Percentiles rank a stretch among this genome's conserved stretches.
Evolutionary conservation across 2,888 invertebrate species (phyloP).

Genomic region (Gymnoscelis rufifasciata): DNA sequence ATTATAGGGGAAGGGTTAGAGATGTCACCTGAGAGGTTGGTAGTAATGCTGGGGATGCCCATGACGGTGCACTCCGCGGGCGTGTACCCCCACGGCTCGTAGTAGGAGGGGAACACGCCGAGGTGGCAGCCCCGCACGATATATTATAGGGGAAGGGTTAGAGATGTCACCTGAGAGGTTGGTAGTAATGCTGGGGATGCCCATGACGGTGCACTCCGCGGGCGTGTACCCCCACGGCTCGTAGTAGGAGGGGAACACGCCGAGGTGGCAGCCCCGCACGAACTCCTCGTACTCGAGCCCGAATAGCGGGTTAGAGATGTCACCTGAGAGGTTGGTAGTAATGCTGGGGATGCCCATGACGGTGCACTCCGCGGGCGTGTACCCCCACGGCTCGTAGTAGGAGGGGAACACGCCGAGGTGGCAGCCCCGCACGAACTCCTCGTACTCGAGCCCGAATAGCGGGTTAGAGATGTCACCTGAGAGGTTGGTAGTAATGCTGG

Average conservation of each 20-base stretch:
- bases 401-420: constrained; percentile 99
- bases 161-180: constrained; percentile 95
- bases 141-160: constrained; percentile 98
- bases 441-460: constrained; percentile 97
- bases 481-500: constrained; percentile 97
- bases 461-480: constrained; percentile 96
- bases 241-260: constrained; percentile 99
- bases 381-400: constrained; percentile 99
- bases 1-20: too few species aligned
- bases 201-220: constrained; percentile 99
- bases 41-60: constrained; percentile 99
- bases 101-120: constrained; percentile 99
- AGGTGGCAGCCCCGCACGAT: constrained; percentile 99
- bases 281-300: constrained; percentile 99
- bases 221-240: constrained; percentile 99
- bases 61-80: constrained; percentile 99
- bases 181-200: constrained; percentile 98
- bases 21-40: constrained; percentile 96
- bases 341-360: constrained; percentile 99
- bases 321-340: constrained; percentile 96
- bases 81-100: constrained; percentile 99
- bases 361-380: constrained; percentile 99
- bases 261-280: constrained; percentile 98
- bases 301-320: constrained; percentile 97
- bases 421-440: constrained; percentile 99